These are phyloP conservation scores for Cotesia glomerata DNA, from an alignment of 1,140 invertebrate genomes.

Conservation along the genomic window DNA sequence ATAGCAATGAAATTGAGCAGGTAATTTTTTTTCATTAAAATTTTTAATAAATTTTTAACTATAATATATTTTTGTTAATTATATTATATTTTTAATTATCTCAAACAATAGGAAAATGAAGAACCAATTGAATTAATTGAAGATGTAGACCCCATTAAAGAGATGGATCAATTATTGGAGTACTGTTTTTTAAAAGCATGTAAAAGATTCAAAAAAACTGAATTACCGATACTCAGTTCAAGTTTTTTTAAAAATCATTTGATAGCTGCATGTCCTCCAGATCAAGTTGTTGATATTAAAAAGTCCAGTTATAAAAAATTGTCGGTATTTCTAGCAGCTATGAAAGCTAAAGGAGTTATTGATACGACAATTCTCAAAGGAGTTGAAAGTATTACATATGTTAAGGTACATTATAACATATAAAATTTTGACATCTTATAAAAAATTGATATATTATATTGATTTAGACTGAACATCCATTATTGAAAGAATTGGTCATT, in stretches of 20 bases:
- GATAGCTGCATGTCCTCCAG: conserved; percentile 73
- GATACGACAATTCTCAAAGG: conserved; percentile 67
- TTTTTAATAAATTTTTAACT: too few relatives aligned
- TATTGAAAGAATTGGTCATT: conserved; percentile 47
- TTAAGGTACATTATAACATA: conserved; percentile 58
- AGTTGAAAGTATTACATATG: conserved; percentile 60
- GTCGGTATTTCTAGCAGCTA: conserved; percentile 75
- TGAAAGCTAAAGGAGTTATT: conserved; percentile 65
- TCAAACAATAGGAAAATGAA: conserved; percentile 28
- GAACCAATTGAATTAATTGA: conserved; percentile 24
- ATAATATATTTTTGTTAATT: too few relatives aligned
- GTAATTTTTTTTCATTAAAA: background rate
- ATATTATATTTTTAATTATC: too few relatives aligned
- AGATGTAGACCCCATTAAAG: conserved; percentile 55
- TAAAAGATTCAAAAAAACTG: conserved; percentile 70
- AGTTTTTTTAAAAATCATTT: conserved; percentile 83
- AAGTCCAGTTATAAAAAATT: conserved; percentile 90
- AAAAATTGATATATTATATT: conserved; percentile 20
- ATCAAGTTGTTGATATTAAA: conserved; percentile 80
- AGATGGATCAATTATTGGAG: conserved; percentile 77
- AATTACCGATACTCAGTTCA: conserved; percentile 76
- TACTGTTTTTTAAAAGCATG: conserved; percentile 80
- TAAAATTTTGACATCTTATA: conserved; percentile 4
- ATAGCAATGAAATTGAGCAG: background rate
- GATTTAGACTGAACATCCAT: conserved; percentile 54